Evolutionary conservation across 1,140 invertebrate species (phyloP).

Genomic region (Steinernema khuongi): DNA sequence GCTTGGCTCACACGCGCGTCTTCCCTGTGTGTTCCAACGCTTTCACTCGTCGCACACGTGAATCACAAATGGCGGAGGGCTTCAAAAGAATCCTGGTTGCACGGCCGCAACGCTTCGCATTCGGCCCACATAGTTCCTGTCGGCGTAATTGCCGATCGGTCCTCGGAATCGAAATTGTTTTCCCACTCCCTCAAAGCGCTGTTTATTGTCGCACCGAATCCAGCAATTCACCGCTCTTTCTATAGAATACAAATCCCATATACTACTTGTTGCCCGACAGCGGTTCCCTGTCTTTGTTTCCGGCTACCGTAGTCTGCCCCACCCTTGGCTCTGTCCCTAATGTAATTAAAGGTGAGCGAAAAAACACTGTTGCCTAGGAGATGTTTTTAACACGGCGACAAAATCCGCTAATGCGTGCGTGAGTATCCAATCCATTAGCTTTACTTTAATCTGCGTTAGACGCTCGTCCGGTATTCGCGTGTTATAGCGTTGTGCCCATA

Average conservation of each 20-base stretch:
- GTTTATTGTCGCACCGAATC: constrained; percentile 5
- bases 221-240: background rate
- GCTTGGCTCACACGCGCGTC: too few species aligned
- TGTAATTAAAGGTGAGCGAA: background rate
- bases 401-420: background rate
- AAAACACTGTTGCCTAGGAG: constrained; percentile 3
- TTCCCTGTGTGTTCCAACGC: too few species aligned
- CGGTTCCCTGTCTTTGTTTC: background rate
- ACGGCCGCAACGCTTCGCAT: background rate
- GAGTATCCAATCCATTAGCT: background rate
- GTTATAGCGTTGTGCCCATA: background rate
- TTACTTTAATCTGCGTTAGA: background rate
- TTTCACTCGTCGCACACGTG: too few species aligned
- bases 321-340: background rate
- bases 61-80: too few species aligned
- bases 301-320: background rate
- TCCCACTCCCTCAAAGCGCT: background rate
- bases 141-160: constrained; percentile 6
- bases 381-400: background rate
- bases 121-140: background rate
- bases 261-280: background rate
- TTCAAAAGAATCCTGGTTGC: too few species aligned
- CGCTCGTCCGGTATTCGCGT: background rate
- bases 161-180: constrained; percentile 13
- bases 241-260: background rate